These are phyloP conservation scores for Conchocele bisecta DNA, from an alignment of 2,888 invertebrate species.

Conservation along the genomic window DNA sequence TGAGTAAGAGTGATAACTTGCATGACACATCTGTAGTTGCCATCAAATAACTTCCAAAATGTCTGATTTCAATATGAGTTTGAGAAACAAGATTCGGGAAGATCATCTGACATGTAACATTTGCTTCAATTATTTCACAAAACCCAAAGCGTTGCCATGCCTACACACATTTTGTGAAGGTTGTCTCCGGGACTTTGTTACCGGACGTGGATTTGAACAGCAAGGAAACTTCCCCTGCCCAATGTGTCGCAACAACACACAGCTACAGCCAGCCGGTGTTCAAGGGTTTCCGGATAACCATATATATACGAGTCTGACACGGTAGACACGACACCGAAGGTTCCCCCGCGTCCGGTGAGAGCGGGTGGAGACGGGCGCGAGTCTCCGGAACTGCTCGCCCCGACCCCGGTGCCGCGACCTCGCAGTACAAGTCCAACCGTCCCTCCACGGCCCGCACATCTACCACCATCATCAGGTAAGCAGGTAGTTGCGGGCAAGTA, in stretches of 20 bases:
- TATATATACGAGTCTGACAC: conserved; percentile 73
- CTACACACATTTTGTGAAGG: conserved; percentile 77
- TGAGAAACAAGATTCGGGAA: conserved; percentile 66
- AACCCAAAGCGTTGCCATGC: conserved; percentile 78
- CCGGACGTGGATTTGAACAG: conserved; percentile 53
- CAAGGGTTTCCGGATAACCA: conserved; percentile 72
- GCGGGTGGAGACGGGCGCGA: no score
- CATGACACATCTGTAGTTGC: no score
- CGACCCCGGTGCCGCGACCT: no score
- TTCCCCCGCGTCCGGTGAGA: no score
- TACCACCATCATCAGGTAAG: no score
- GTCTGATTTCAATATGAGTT: no score
- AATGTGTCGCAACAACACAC: conserved; percentile 65
- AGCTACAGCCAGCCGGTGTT: conserved; percentile 68
- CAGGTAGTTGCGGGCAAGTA: no score
- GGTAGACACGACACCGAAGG: conserved; percentile 46
- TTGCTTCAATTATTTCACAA: conserved; percentile 67
- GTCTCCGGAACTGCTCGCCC: no score
- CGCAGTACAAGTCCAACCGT: conserved; percentile 16
- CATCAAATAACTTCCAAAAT: no score
- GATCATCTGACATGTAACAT: conserved; percentile 76
- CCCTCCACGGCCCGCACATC: conserved; percentile 1
- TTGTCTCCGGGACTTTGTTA: conserved; percentile 73
- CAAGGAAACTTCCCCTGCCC: conserved; percentile 74
- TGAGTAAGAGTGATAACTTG: no score